phyloP scores from a whole-genome alignment of 2,888 invertebrate genomes.

The Athripsodes cinereus region DNA sequence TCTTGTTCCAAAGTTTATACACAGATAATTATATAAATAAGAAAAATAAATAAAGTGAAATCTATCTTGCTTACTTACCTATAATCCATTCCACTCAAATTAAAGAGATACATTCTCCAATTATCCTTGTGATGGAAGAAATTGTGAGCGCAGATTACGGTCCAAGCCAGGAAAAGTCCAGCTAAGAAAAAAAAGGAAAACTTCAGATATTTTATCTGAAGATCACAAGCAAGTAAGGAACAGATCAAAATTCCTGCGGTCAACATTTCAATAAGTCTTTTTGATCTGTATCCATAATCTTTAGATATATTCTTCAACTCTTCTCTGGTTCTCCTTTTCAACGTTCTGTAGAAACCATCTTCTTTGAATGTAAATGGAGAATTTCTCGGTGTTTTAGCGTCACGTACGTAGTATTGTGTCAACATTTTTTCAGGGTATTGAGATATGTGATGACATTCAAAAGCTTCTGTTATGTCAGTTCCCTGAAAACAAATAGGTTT shows the following conservation, averaged over 20 bases:
- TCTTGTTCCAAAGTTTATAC: too few relatives aligned
- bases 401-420: conserved; percentile 56
- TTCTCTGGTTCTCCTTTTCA: conserved; percentile 55
- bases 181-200: conserved; percentile 41
- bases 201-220: conserved; percentile 32
- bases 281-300: conserved; percentile 35
- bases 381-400: conserved; percentile 58
- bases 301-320: conserved; percentile 50
- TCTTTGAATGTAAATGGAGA: conserved; percentile 68
- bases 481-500: conserved; percentile 51
- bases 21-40: too few relatives aligned
- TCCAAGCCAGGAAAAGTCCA: conserved; percentile 53
- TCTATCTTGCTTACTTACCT: too few relatives aligned
- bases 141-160: conserved; percentile 63
- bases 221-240: conserved; percentile 7
- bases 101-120: conserved; percentile 74
- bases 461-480: conserved; percentile 75
- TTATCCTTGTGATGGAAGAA: conserved; percentile 71
- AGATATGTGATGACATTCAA: conserved; percentile 66
- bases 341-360: conserved; percentile 66
- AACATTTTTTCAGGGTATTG: conserved; percentile 52
- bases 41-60: too few relatives aligned
- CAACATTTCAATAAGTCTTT: conserved; percentile 39
- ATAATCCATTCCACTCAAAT: conserved; percentile 60
- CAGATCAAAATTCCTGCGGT: conserved; percentile 5